A percentile compares a stretch with the other conserved stretches of the same genome.
These are phyloP conservation scores for Procavia capensis DNA, from an alignment of 2,113 vertebrate genomes.

Conservation along the genomic window DNA sequence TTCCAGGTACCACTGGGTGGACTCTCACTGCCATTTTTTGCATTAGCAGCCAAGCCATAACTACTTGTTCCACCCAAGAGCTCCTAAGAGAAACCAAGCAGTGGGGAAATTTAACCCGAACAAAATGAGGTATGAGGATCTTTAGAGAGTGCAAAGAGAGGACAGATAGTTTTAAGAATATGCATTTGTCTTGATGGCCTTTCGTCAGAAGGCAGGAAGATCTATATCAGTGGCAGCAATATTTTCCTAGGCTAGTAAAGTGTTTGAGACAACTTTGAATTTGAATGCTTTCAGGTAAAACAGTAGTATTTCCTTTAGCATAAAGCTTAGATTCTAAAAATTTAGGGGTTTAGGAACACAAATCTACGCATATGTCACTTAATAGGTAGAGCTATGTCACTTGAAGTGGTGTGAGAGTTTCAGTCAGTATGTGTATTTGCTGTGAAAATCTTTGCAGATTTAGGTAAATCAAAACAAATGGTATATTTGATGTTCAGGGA, in stretches of 20 bases:
- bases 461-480: background rate
- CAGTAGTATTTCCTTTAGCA: background rate
- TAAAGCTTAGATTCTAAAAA: background rate
- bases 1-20: background rate
- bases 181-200: rapidly evolving
- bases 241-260: background rate
- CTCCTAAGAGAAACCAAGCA: background rate
- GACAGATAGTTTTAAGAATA: background rate
- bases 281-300: background rate
- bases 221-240: background rate
- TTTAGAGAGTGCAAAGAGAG: background rate
- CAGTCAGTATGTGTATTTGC: background rate
- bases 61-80: background rate
- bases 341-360: background rate
- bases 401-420: background rate
- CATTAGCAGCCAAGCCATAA: background rate
- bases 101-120: background rate
- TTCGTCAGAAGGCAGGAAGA: background rate
- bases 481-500: background rate
- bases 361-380: background rate
- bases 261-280: background rate
- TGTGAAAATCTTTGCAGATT: background rate
- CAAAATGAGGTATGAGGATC: no score
- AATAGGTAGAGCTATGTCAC: rapidly evolving
- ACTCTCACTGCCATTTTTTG: background rate